Evolutionary conservation across 2,113 vertebrate genomes (phyloP), one percentile per base, ranked within the genome.

Genomic region (Paedocypris sp.): DNA sequence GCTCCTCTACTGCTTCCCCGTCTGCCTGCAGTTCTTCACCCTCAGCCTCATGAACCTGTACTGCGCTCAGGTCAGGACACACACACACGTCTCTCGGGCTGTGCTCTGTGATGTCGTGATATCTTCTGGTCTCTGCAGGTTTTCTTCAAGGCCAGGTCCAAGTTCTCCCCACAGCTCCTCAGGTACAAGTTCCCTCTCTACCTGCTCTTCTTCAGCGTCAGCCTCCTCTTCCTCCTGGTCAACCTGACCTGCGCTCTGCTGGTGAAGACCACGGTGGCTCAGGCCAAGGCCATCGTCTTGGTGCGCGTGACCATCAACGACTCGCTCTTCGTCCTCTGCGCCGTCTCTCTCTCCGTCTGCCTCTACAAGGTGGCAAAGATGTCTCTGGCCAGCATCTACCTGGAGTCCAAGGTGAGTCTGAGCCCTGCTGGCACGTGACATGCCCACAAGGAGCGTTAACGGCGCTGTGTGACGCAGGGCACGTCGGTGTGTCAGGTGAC

Each of bases 1-100:
- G 94, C 86, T 97, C 70, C 91, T 98, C 48, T 98, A 97, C 79
- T 98, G 94, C 80, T 89, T 89, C 72, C 94, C 94, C 1, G 93
- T 98, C 58, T 98, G 94, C 79, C 89, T 98, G 32, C 94, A 98
- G 86, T 98, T 98, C 88, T 97, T 97, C 84, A 98, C 92, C 0
- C 86, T 98, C 75, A 89, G 92, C 57, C 86, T 98, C 72, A 91
- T 98, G 90, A 97, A 97, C 80, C 85, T 98, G 6, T 98, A 98
- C 81, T 96, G 92, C 71, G 89, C 89, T 26, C 91, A 94, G 94
- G 94, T 35, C n/a, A n/a, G n/a, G n/a, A n/a, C n/a, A n/a, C n/a
- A n/a, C n/a, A n/a, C n/a, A n/a, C n/a, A n/a, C n/a, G n/a, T n/a
- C n/a, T n/a, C n/a, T n/a, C n/a, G n/a, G n/a, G n/a, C n/a, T n/a